phyloP scores from a whole-genome alignment of 2,113 vertebrate species.

The Diadophis punctatus region DNA sequence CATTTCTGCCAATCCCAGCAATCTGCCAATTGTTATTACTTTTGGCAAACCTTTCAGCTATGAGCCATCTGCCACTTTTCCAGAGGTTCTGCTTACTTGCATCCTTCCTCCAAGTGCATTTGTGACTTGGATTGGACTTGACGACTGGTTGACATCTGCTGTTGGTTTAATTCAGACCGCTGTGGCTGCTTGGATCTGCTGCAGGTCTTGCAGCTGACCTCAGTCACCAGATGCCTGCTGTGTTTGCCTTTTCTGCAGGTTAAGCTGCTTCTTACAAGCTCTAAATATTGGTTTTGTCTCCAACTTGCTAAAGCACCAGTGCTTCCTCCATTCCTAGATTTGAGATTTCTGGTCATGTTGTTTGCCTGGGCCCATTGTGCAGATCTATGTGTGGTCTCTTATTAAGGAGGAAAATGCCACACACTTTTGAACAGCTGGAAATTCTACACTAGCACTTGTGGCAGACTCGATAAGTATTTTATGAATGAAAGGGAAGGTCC shows the following conservation, averaged over 20 bases:
- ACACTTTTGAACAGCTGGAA: background rate
- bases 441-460: background rate
- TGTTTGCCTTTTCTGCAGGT: background rate
- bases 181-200: background rate
- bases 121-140: background rate
- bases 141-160: background rate
- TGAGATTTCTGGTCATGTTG: background rate
- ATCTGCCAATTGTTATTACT: background rate
- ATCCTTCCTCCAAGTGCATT: background rate
- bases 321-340: background rate
- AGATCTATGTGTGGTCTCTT: background rate
- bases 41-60: background rate
- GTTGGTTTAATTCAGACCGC: background rate
- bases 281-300: background rate
- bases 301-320: background rate
- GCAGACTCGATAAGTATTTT: background rate
- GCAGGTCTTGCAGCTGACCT: background rate
- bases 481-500: background rate
- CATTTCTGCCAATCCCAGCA: background rate
- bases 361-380: background rate
- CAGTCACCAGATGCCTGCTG: background rate
- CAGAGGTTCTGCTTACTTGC: background rate
- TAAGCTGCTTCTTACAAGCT: background rate
- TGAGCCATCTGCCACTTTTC: background rate
- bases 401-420: background rate